Evolutionary conservation across 2,797 vertebrate species (phyloP).

Genomic region (Trichosurus vulpecula): DNA sequence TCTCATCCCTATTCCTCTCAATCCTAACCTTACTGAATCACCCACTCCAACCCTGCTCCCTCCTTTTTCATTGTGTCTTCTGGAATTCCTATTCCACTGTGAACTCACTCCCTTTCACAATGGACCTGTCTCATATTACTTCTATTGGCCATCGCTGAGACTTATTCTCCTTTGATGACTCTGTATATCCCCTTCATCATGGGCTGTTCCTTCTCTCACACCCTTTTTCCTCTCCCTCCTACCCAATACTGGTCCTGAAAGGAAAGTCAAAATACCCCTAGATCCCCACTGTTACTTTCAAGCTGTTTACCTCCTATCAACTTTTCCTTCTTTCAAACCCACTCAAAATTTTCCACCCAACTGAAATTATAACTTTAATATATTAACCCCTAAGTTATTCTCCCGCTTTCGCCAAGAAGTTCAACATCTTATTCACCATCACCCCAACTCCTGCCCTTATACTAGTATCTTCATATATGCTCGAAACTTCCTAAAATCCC

Average conservation of each 20-base stretch:
- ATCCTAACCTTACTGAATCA: not conserved
- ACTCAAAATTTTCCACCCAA: not conserved
- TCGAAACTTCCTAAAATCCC: not conserved
- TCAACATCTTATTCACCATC: not conserved
- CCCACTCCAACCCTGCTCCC: not conserved
- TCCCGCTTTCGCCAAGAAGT: not conserved
- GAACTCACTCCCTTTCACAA: not conserved
- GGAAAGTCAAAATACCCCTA: not conserved
- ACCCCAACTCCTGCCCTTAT: not conserved
- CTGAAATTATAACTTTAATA: not conserved
- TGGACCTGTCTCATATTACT: not conserved
- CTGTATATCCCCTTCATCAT: not conserved
- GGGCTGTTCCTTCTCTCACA: not conserved
- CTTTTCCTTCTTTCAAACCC: not conserved
- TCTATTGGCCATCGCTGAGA: not conserved
- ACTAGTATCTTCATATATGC: not conserved
- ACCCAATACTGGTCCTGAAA: not conserved
- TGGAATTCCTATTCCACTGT: not conserved
- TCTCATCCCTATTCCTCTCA: not conserved
- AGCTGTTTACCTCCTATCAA: not conserved
- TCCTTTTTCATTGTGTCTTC: not conserved
- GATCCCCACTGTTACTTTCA: not conserved
- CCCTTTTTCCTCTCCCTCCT: not conserved
- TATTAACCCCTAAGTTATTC: not conserved
- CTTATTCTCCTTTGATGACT: not conserved